A percentile compares a stretch with the other conserved stretches of the same genome.
Evolutionary conservation across 1,140 invertebrate genomes (phyloP).

Genomic region (Polypedilum vanderplanki): DNA sequence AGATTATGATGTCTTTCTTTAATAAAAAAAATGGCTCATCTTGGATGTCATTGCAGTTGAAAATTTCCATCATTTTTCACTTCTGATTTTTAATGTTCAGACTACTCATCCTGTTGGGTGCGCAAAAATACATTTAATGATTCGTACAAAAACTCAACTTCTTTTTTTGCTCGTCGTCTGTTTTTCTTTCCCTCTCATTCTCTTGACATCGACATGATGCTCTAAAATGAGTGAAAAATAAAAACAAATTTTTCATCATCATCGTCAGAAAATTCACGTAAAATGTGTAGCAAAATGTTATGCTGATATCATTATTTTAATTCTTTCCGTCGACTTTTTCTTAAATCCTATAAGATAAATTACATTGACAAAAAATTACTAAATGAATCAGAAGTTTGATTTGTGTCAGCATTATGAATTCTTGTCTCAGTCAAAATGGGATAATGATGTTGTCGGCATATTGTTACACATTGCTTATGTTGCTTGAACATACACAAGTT

Average conservation of each 20-base stretch:
- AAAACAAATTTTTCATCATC: constrained; percentile 10
- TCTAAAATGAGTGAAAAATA: not conserved
- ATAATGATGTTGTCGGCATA: not conserved
- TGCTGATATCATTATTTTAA: constrained; percentile 1
- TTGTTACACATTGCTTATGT: not conserved
- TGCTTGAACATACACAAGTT: not conserved
- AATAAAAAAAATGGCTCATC: not conserved
- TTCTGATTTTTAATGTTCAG: not conserved
- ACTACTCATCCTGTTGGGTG: not conserved
- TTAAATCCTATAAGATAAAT: constrained; percentile 1
- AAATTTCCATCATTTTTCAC: constrained; percentile 25
- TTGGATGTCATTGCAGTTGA: not conserved
- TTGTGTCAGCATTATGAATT: not conserved
- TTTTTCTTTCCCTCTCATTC: not conserved
- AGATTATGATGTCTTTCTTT: constrained; percentile 10
- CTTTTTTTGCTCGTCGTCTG: not conserved
- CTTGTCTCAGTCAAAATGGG: not conserved
- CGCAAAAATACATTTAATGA: constrained; percentile 15
- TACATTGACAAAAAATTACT: not conserved
- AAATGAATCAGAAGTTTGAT: constrained; percentile 1
- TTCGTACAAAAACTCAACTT: not conserved
- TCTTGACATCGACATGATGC: constrained; percentile 6
- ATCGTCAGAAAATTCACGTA: not conserved
- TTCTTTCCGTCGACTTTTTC: not conserved
- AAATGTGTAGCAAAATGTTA: not conserved